Evolutionary conservation across 2,797 vertebrate genomes (phyloP).

Genomic region (Anguilla pacifica): DNA sequence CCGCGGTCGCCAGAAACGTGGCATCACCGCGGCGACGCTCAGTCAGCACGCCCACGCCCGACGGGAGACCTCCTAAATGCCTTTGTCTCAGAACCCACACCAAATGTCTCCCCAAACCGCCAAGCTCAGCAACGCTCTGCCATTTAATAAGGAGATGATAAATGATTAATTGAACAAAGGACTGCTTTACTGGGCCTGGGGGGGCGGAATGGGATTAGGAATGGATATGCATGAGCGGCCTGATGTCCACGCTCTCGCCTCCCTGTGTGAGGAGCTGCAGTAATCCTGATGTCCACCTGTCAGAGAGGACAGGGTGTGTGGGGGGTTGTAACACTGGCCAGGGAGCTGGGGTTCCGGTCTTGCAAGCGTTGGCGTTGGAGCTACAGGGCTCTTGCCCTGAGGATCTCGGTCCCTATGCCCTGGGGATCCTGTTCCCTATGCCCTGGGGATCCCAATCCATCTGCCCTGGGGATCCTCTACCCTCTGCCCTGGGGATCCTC

Average conservation of each 20-base stretch:
- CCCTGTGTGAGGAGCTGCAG: not conserved
- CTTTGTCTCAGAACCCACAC: conserved; percentile 47
- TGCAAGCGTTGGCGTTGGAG: not conserved
- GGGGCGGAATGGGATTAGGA: not conserved
- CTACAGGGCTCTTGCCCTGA: not conserved
- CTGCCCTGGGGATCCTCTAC: no score
- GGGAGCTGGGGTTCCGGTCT: not conserved
- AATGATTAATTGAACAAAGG: conserved; percentile 61
- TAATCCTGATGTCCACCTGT: not conserved
- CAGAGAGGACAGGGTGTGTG: not conserved
- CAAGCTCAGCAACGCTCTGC: conserved; percentile 32
- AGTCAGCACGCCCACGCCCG: conserved; percentile 33
- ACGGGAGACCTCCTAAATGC: conserved; percentile 42
- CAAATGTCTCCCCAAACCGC: conserved; percentile 49
- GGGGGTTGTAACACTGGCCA: not conserved
- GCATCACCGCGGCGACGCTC: not conserved
- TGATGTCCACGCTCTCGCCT: not conserved
- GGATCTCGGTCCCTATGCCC: not conserved
- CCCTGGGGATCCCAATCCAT: not conserved
- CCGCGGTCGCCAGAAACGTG: not conserved
- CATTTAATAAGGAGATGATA: conserved; percentile 59
- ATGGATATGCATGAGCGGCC: not conserved
- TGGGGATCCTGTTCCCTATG: no score
- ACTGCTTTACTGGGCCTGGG: conserved; percentile 28
- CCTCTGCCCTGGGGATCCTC: no score